Evolutionary conservation across 2,113 vertebrate genomes (phyloP), one percentile per base, ranked within the genome.

Genomic region (Physeter macrocephalus): DNA sequence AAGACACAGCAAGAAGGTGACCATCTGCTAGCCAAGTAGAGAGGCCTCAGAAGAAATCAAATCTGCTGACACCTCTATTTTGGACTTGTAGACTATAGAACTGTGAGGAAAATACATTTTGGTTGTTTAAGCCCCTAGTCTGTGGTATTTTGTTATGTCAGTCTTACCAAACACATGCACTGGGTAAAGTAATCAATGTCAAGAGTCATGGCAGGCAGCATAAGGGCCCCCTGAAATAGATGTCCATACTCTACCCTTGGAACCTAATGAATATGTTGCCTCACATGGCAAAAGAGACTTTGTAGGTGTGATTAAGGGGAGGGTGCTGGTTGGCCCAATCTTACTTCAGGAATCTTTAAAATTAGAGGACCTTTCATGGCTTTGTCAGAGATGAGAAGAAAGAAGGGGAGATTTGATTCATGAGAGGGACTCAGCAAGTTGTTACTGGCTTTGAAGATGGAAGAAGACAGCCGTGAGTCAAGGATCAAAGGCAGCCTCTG

Each of bases 151-250:
- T 46, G 15, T 49, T 77, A 75, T 75, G 21, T 13, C 9, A 57
- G 3, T 2, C 1, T n/a, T 57, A 82, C 2, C 1, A 64, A n/a
- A 77, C 5, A 18, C n/a, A 64, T 57, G 61, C 23, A 13, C 9
- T 25, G 36, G 18, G 29, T 78, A 18, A 64, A 36, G 6, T 25
- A 69, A 43, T 57, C 1, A 4, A 21, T n/a, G 23, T 61, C 27
- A 59, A 49, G 46, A 62, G 8, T 59, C 41, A 7, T 23, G 2
- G 7, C 3, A 80, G 52, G 12, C 15, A 80, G 57, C 72, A 62
- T 39, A 80, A 15, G 10, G 0, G 2, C 20, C 20, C 3, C 36
- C 9, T 0, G 0, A 15, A 75, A 27, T 20, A 20, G 17, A 59
- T 78, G 34, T 21, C 34, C 23, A 27, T 2, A 18, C 17, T 49